These are phyloP conservation scores for Homarus americanus DNA, from an alignment of 1,140 invertebrate genomes.

Conservation along the genomic window DNA sequence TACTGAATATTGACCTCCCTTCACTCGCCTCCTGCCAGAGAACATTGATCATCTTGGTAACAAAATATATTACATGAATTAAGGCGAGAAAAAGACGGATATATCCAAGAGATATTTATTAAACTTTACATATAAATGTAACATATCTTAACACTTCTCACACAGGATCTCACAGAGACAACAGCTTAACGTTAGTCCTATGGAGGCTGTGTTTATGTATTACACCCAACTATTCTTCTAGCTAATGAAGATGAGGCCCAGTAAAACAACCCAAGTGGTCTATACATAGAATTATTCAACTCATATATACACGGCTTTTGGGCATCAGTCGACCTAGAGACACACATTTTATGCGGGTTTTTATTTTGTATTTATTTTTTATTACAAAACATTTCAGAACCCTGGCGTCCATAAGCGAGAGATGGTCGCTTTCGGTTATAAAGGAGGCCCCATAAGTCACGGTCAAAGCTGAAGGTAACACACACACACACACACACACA, in stretches of 20 bases:
- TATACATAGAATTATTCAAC: background rate
- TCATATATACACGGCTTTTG: background rate
- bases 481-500: too few relatives aligned
- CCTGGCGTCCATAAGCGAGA: too few relatives aligned
- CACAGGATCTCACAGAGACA: slow-evolving; percentile 42
- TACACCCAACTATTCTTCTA: background rate
- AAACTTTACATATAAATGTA: slow-evolving; percentile 71
- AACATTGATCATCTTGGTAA: too few relatives aligned
- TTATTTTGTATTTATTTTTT: background rate
- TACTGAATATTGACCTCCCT: too few relatives aligned
- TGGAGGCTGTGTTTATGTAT: background rate
- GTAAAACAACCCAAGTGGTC: background rate
- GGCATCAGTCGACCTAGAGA: background rate
- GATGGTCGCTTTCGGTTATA: background rate
- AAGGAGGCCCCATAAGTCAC: background rate
- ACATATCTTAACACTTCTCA: slow-evolving; percentile 57
- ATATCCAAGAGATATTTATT: slow-evolving; percentile 73
- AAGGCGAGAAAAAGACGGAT: background rate
- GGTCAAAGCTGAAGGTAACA: background rate
- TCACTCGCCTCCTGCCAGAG: too few relatives aligned
- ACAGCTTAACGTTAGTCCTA: slow-evolving; percentile 49
- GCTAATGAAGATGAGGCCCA: background rate
- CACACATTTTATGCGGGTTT: background rate
- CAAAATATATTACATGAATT: too few relatives aligned
- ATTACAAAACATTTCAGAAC: background rate